Percentiles rank a stretch among this genome's conserved stretches.
Evolutionary conservation across 2,797 vertebrate genomes (phyloP).

Genomic region (Chaenodraco wilsoni): DNA sequence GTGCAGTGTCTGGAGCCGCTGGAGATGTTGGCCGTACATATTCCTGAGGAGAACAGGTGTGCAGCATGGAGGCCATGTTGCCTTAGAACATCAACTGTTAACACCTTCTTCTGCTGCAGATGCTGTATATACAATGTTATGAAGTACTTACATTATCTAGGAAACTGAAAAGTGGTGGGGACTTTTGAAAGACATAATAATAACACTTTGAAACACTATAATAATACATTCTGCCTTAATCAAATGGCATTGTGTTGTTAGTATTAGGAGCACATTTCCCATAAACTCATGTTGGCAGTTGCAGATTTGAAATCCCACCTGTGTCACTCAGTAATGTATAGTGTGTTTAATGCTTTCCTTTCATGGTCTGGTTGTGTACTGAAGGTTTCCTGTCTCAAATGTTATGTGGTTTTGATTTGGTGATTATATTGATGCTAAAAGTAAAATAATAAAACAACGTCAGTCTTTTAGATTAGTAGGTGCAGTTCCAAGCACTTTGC

Average conservation of each 20-base stretch:
- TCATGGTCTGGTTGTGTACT: background rate
- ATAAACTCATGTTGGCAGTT: background rate
- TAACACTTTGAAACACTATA: background rate
- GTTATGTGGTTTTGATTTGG: background rate
- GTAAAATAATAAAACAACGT: background rate
- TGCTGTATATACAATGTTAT: no score
- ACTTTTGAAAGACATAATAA: background rate
- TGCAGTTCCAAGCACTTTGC: background rate
- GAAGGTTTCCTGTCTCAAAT: background rate
- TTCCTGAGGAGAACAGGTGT: conserved; percentile 97
- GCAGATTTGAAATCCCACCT: background rate
- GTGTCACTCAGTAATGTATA: background rate
- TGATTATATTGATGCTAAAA: background rate
- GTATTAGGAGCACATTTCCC: background rate
- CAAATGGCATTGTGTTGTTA: background rate
- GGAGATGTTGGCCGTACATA: conserved; percentile 98
- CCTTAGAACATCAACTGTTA: background rate
- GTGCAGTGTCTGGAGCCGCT: conserved; percentile 94
- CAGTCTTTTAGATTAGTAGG: background rate
- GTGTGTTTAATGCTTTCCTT: background rate
- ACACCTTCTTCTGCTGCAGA: background rate
- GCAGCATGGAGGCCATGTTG: background rate
- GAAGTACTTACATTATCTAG: background rate
- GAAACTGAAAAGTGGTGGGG: background rate
- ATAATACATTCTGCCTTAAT: background rate